phyloP scores from a whole-genome alignment of 2,888 invertebrate genomes.

The Diarsia rubi region DNA sequence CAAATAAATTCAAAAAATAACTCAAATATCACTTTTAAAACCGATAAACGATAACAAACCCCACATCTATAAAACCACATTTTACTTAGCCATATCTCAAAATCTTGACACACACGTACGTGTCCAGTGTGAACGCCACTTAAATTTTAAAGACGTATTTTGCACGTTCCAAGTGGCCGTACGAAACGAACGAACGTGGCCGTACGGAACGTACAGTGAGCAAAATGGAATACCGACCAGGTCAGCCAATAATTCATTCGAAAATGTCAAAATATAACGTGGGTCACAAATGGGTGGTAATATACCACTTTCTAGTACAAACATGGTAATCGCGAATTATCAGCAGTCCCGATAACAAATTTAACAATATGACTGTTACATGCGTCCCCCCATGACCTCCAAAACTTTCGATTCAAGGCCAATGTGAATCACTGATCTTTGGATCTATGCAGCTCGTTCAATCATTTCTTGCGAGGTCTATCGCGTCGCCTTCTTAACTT shows the following conservation, averaged over 20 bases:
- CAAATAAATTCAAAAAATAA: not conserved
- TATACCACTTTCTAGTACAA: not conserved
- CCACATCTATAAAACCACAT: conserved; percentile 38
- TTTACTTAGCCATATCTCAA: conserved; percentile 34
- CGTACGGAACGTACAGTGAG: not conserved
- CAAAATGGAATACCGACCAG: not conserved
- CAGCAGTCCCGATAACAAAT: not conserved
- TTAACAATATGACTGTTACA: too few species aligned
- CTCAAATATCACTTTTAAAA: not conserved
- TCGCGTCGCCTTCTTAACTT: not conserved
- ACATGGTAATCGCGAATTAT: not conserved
- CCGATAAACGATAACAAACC: conserved; percentile 19
- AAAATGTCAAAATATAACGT: not conserved
- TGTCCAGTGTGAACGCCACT: conserved; percentile 41
- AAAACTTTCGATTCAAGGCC: too few species aligned
- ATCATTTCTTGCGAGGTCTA: too few species aligned
- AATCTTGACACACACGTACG: conserved; percentile 52
- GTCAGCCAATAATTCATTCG: not conserved
- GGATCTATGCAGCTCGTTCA: too few species aligned
- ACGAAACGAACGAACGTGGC: conserved; percentile 44
- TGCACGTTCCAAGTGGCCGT: conserved; percentile 48
- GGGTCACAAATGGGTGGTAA: not conserved
- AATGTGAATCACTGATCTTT: too few species aligned
- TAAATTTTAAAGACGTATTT: conserved; percentile 57
- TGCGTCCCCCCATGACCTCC: too few species aligned